Base-by-base conservation (phyloP, 2,888 invertebrate genomes). In the Stictocephala bisonia region DNA sequence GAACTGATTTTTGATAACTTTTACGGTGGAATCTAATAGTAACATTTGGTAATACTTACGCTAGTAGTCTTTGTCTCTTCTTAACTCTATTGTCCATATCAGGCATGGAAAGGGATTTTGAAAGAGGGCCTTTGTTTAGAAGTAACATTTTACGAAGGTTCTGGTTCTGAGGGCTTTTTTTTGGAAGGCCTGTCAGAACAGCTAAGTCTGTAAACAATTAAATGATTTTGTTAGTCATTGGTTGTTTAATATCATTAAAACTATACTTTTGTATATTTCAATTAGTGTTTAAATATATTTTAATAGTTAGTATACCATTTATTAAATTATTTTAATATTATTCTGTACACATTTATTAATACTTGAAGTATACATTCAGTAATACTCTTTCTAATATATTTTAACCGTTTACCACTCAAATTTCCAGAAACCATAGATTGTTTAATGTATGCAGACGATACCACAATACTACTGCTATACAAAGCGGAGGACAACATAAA, bases 61-160 rank as follows among this genome's bases (percentile, higher is more conserved):
- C 90, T 79, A 90, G 85, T 11, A 91, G 84, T 74, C 91, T 85
- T 79, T 91, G 90, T 66, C 89, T 86, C 80, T 90, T 93, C 83
- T 92, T 93, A 1, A 86, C 86, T 79, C 89, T 90, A 40, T 89
- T 91, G 80, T 92, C 91, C 80, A 95, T 93, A 80, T 95, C 93
- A 0, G 95, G 94, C 90, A 95, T 90, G 0, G 94, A 94, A 15
- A 90, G 85, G 0, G 94, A 93, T 83, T 94, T 94, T 81, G 93
- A 92, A 53, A 94, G 82, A 0, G 92, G 90, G 7, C 88, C 88
- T 77, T 86, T 88, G 53, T 84, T 83, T 0, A 87, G 86, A 0
- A 89, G 83, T 27, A 90, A 79, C 31, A 89, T 81, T 60, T 85
- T 86, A 71, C 86, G 86, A 3, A 88, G 79, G 78, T 78, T 78